Evolutionary conservation across 2,888 invertebrate species (phyloP).

Genomic region (Saturnia pavonia): DNA sequence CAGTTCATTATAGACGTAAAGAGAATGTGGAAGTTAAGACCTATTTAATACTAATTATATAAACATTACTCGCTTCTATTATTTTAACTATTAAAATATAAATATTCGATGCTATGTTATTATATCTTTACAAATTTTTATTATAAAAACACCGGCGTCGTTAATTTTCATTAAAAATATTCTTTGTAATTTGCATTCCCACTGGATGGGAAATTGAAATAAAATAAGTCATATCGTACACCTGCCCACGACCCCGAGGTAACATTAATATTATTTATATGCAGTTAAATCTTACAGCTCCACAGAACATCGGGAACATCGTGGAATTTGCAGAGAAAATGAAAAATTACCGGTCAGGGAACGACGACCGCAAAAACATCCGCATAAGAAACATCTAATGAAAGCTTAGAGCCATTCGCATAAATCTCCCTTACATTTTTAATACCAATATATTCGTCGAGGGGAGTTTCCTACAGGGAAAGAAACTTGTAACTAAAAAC

Average conservation of each 20-base stretch:
- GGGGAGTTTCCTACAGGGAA: slow-evolving; percentile 69
- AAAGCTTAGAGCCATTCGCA: slow-evolving; percentile 82
- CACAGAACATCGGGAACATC: slow-evolving; percentile 55
- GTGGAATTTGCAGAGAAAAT: slow-evolving; percentile 76
- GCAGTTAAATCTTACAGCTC: slow-evolving; percentile 75
- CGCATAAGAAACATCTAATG: slow-evolving; percentile 80
- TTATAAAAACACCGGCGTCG: slow-evolving; percentile 30
- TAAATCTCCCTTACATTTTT: slow-evolving; percentile 82
- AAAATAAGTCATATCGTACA: slow-evolving; percentile 76
- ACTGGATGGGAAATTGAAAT: slow-evolving; percentile 66
- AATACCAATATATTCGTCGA: slow-evolving; percentile 80
- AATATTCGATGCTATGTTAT: background rate
- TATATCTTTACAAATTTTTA: background rate
- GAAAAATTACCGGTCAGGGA: slow-evolving; percentile 82
- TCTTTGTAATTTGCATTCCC: slow-evolving; percentile 60
- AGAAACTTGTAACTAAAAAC: slow-evolving; percentile 65
- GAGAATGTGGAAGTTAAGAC: background rate
- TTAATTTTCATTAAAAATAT: slow-evolving; percentile 63
- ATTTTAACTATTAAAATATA: background rate
- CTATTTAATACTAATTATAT: background rate
- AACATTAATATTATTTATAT: slow-evolving; percentile 80
- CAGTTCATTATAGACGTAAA: background rate
- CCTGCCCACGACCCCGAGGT: slow-evolving; percentile 62
- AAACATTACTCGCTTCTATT: background rate
- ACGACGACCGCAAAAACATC: slow-evolving; percentile 77